Base-by-base conservation (phyloP, 2,888 invertebrate species). In the Tipula unca region DNA sequence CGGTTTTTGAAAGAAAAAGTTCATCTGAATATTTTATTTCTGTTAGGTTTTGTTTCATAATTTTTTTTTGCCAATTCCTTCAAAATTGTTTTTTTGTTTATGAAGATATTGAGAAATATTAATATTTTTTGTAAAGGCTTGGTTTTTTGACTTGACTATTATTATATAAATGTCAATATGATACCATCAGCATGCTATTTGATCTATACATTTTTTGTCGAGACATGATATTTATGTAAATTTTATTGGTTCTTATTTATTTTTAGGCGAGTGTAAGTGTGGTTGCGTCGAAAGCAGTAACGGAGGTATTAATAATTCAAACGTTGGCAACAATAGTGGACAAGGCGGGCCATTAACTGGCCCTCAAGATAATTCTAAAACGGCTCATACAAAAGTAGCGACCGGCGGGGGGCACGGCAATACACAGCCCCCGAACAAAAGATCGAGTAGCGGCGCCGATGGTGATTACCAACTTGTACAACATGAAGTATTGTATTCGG, bases 381-480 rank as follows among this genome's bases (percentile, higher is more conserved):
- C 91, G 90, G 91, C 91, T 88, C 91, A 91, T 88, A 90, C 91
- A 87, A 91, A 91, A 89, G 91, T 91, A 87, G 91, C 90, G 87
- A 91, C 91, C 87, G 90, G 91, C 87, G 91, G 91, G 90, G 91
- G 91, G 88, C 91, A 91, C 89, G 92, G 91, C 86, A 92, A 92
- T 86, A 92, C 92, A 89, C 92, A 93, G 90, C 91, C 91, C 88
- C 92, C 92, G 90, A 92, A 92, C 87, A 90, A 93, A 93, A 94
- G 95, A 90, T 95, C 95, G 89, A 95, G 95, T 90, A 95, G 95
- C 90, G 95, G 96, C 89, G 95, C 95, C 89, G 99, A 99, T 92
- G 99, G 99, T 87, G 99, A 99, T 93, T 99, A 99, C 92, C 98
- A 98, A 92, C 94, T 99, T 91, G 98, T 99, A 88, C 98, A 99